Conservation (phyloP, 1,140 invertebrate species). For the Parasteatoda tepidariorum region DNA sequence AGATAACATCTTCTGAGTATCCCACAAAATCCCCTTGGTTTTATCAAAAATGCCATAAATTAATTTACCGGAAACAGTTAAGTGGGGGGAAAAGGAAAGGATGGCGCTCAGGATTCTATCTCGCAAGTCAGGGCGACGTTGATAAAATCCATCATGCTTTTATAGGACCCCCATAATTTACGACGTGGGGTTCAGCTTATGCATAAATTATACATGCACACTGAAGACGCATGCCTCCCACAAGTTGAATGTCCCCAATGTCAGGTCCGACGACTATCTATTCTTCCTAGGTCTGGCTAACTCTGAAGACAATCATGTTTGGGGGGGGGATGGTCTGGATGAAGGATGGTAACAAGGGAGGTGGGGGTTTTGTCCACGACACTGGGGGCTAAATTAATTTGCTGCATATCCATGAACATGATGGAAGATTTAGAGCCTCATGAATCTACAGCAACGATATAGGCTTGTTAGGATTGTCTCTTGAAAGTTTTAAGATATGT, state of each 20-base stretch:
- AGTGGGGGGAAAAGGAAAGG: too few species aligned
- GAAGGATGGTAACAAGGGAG: too few species aligned
- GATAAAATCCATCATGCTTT: background rate
- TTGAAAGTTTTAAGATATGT: too few species aligned
- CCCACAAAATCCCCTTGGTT: too few species aligned
- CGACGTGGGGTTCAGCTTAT: constrained; percentile 8
- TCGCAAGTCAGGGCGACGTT: background rate
- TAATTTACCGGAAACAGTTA: too few species aligned
- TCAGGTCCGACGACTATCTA: background rate
- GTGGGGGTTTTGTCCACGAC: background rate
- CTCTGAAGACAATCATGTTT: too few species aligned
- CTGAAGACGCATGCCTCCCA: background rate
- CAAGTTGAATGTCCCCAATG: background rate
- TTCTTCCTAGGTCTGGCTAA: constrained; percentile 3
- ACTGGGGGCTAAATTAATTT: constrained; percentile 24
- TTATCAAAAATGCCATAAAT: too few species aligned
- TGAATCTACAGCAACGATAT: background rate
- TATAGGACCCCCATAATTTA: constrained; percentile 16
- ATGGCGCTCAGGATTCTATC: too few species aligned
- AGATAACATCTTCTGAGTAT: too few species aligned
- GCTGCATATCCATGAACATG: constrained; percentile 12
- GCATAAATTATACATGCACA: constrained; percentile 19
- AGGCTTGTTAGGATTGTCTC: too few species aligned
- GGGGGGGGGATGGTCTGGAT: too few species aligned
- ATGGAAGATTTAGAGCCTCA: background rate